Conservation (phyloP, 2,797 vertebrate species). For the Euphonia xanthogaster region DNA sequence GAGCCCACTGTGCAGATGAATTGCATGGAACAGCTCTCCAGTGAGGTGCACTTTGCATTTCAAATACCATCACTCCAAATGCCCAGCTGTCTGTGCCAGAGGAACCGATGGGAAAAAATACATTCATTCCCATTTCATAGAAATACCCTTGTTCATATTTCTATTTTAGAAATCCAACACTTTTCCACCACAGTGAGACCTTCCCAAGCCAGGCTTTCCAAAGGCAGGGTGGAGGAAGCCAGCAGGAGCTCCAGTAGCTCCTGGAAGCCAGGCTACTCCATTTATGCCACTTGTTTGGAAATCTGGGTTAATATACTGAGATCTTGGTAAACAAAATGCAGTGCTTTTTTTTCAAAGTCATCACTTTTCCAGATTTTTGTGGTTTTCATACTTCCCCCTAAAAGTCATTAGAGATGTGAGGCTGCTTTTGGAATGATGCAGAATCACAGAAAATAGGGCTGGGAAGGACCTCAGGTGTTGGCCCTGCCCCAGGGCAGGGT, state of each 20-base stretch:
- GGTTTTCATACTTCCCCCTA: background rate
- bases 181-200: background rate
- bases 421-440: background rate
- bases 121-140: background rate
- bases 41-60: conserved; percentile 32
- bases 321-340: background rate
- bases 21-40: background rate
- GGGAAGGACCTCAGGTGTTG: background rate
- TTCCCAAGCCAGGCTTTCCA: background rate
- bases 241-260: background rate
- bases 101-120: background rate
- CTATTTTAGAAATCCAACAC: background rate
- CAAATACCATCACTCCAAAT: conserved; percentile 25
- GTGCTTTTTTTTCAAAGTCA: background rate
- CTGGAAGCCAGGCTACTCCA: background rate
- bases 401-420: background rate
- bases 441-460: background rate
- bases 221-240: background rate
- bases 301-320: background rate
- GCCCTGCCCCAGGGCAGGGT: background rate
- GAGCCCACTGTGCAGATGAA: background rate
- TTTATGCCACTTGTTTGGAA: background rate
- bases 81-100: conserved; percentile 45
- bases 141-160: background rate
- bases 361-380: background rate